Base-by-base conservation (phyloP, 2,888 invertebrate species). In the Heliconius cydno region DNA sequence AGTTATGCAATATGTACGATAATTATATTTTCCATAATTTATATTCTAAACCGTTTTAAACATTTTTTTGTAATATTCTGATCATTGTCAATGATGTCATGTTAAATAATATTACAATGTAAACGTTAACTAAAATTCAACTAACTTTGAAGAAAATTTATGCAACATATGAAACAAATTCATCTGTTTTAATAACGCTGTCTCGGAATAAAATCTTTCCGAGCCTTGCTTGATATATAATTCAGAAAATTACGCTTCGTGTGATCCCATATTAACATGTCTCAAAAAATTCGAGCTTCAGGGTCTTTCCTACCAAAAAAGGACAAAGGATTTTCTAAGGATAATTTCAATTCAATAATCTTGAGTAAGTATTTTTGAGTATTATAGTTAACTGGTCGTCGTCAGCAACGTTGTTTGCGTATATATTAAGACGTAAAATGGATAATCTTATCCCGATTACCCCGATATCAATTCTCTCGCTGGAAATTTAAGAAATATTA, bases 241-340 rank as follows among this genome's bases (percentile, higher is more conserved):
- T 68, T 68, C 68, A 38, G 38, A 38, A 13, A 68, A 68, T 67
- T n/a, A 34, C 13, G 68, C 38, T 68, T 68, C 68, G 22, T 68
- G 9, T 38, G 38, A 38, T 67, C 67, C 10, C 67, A 34, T 38
- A 38, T 38, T 12, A 68, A 68, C 67, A 68, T 68, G n/a, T 34
- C 12, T 38, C n/a, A 22, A 13, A 68, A 38, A 68, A n/a, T 34
- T 34, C 10, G 0, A 67, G 22, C 19, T 22, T 67, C 22, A 66
- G 7, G 66, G 10, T 25, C 10, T 22, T 30, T 19, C n/a, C 22
- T 22, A n/a, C 30, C 34, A 66, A 34, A 34, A 34, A 19, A 38
- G 2, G 22, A 22, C 22, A 22, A 67, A 1, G 67, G 38, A 38
- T 5, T 34, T n/a, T 12, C 22, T n/a, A n/a, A 12, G 2, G 12